A percentile compares a stretch with the other conserved stretches of the same genome.
Evolutionary conservation across 2,888 invertebrate genomes (phyloP).

Genomic region (Andrena trimmerana): DNA sequence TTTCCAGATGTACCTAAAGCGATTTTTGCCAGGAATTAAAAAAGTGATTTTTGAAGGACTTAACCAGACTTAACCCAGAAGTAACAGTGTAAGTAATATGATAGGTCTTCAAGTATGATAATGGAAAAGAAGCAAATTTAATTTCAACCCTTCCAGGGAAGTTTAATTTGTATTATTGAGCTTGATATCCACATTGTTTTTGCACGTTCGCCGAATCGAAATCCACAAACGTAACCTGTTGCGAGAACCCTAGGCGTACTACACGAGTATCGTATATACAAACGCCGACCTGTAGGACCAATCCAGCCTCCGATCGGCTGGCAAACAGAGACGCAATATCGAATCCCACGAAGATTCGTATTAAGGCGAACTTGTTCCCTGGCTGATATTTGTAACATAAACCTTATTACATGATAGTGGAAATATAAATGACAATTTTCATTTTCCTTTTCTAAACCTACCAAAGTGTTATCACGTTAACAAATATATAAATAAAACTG

Average conservation of each 20-base stretch:
- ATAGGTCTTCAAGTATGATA: background rate
- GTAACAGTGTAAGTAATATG: too few species aligned
- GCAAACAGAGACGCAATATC: background rate
- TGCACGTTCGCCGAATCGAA: background rate
- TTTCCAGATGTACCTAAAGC: too few species aligned
- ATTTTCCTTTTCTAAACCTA: too few species aligned
- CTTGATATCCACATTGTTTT: background rate
- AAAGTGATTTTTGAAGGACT: too few species aligned
- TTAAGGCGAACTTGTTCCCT: too few species aligned
- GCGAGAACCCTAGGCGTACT: slow-evolving; percentile 31
- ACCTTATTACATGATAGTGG: too few species aligned
- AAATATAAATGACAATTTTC: too few species aligned
- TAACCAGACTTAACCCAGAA: too few species aligned
- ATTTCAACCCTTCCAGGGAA: background rate
- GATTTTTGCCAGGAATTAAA: too few species aligned
- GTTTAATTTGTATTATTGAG: background rate
- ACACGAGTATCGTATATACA: slow-evolving; percentile 7
- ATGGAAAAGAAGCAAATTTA: background rate
- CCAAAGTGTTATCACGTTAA: too few species aligned
- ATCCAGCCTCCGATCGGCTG: slow-evolving; percentile 7
- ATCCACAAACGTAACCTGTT: slow-evolving; percentile 50
- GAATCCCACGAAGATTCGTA: background rate
- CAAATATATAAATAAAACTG: too few species aligned
- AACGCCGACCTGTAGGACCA: background rate
- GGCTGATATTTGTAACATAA: too few species aligned